These are phyloP conservation scores for Leucania comma DNA, from an alignment of 2,888 invertebrate species.

Conservation along the genomic window DNA sequence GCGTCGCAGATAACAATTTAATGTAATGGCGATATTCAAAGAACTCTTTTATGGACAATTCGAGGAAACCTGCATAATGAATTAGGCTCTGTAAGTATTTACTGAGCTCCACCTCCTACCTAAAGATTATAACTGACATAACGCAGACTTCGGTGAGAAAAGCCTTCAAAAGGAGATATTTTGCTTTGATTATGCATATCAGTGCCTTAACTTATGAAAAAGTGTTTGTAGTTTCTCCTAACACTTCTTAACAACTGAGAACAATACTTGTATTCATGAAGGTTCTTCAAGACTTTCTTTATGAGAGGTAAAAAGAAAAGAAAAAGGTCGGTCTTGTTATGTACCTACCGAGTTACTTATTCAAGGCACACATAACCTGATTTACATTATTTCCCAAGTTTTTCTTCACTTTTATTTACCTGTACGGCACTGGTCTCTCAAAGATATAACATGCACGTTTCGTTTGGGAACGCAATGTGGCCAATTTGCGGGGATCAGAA, in stretches of 20 bases:
- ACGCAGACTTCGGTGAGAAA: constrained; percentile 43
- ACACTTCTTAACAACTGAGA: constrained; percentile 57
- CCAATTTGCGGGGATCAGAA: constrained; percentile 85
- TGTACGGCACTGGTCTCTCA: constrained; percentile 71
- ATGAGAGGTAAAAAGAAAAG: constrained; percentile 60
- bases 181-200: constrained; percentile 62
- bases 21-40: constrained; percentile 84
- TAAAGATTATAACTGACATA: constrained; percentile 45
- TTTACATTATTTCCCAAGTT: constrained; percentile 79
- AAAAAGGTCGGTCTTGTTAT: constrained; percentile 71
- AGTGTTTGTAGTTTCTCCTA: constrained; percentile 64
- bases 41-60: constrained; percentile 83
- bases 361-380: constrained; percentile 78
- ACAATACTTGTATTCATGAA: constrained; percentile 71
- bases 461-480: constrained; percentile 71
- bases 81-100: constrained; percentile 70
- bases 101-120: constrained; percentile 45
- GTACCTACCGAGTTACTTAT: constrained; percentile 75
- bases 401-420: constrained; percentile 78
- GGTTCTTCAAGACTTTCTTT: constrained; percentile 69
- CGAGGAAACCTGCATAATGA: constrained; percentile 82
- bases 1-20: constrained; percentile 86
- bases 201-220: constrained; percentile 60
- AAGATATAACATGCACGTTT: constrained; percentile 73
- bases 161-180: constrained; percentile 55